Base-by-base conservation (phyloP, 2,797 vertebrate species). In the Sphenopsis melanotis region DNA sequence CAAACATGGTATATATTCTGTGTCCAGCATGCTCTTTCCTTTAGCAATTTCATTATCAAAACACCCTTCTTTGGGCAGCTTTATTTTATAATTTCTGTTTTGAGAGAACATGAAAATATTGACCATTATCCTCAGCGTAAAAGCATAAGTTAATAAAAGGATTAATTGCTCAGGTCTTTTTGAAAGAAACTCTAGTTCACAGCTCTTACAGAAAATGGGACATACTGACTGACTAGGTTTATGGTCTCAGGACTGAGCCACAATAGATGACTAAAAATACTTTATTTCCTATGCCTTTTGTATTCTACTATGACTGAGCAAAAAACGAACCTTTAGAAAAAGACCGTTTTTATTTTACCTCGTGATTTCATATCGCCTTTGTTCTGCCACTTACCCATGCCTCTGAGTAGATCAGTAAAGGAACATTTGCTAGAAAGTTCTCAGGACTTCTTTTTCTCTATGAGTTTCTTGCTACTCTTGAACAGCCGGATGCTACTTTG, bases 211-310 rank as follows among this genome's bases (percentile, higher is more conserved):
- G 36, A 68, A 57, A 85, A 55, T 29, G 55, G 27, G 56, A 55
- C 0, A 0, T n/a, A n/a, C 30, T 44, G 32, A 42, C 29, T 29
- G 11, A 20, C 20, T 26, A 26, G 15, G 11, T 60, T 4, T 44
- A 49, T 65, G 4, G 18, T 71, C 15, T 82, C n/a, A 72, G 30
- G 39, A 8, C 64, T 88, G 22, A 85, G 10, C 22, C 32, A 24
- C 26, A 66, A 32, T 7, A 57, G 26, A 11, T 64, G 22, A 42
- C 8, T 19, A 53, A 63, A 80, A 83, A 24, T 32, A 36, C 6
- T 63, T 53, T n/a, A 6, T 50, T 83, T 63, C n/a, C 16, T 41
- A 9, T 81, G 6, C 3, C 20, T 63, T 65, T 56, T 69, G 53
- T 83, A 19, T 49, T 83, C 15, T 53, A 3, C 10, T 59, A 9